These are phyloP conservation scores for Columba guinea DNA, from an alignment of 2,797 vertebrate species.

Conservation along the genomic window DNA sequence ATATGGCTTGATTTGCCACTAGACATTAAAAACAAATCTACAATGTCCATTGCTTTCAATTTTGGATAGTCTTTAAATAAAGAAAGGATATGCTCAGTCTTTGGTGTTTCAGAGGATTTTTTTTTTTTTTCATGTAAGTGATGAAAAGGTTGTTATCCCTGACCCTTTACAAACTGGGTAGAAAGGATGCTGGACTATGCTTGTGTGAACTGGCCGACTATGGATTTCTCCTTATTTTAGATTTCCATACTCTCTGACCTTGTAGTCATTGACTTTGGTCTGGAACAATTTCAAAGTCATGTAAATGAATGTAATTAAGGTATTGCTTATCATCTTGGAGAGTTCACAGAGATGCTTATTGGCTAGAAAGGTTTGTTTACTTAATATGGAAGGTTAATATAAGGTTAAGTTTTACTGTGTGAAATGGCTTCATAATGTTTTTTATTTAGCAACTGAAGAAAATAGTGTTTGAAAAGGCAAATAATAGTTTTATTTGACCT, in stretches of 20 bases:
- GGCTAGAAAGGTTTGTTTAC: slow-evolving; percentile 82
- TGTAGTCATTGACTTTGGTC: slow-evolving; percentile 82
- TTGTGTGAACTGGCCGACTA: slow-evolving; percentile 13
- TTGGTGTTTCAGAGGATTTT: neutral
- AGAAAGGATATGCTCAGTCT: neutral
- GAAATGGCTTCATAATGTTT: slow-evolving; percentile 73
- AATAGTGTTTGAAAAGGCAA: slow-evolving; percentile 67
- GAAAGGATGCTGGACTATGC: neutral
- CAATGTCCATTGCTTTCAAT: neutral
- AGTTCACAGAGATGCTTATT: slow-evolving; percentile 79
- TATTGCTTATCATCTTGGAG: slow-evolving; percentile 84
- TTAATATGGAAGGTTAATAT: slow-evolving; percentile 82
- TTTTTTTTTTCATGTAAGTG: neutral
- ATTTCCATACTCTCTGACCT: slow-evolving; percentile 78
- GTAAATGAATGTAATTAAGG: slow-evolving; percentile 89
- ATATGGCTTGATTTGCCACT: neutral
- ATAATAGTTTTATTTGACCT: slow-evolving; percentile 68
- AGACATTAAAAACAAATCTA: neutral
- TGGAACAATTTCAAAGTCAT: slow-evolving; percentile 87
- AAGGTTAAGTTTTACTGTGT: slow-evolving; percentile 78
- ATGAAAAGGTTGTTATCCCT: neutral
- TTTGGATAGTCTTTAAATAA: neutral
- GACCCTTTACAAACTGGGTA: neutral
- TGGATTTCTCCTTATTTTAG: slow-evolving; percentile 63
- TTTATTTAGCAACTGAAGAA: slow-evolving; percentile 74